Base-by-base conservation (phyloP, 2,797 vertebrate genomes). In the Xiphophorus birchmanni region DNA sequence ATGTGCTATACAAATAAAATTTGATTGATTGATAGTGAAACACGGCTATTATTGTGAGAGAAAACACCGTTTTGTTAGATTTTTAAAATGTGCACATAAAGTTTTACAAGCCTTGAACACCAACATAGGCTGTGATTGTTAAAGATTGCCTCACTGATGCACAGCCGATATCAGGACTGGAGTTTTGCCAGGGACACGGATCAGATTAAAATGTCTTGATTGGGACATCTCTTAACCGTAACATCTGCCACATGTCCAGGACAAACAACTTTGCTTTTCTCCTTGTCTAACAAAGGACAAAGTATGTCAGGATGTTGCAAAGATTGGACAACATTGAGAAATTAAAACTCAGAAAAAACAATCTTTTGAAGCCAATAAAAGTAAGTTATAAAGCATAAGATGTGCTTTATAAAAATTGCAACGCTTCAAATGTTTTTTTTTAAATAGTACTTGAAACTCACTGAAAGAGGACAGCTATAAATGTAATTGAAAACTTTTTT, bases 311-410 rank as follows among this genome's bases (percentile, higher is more conserved):
- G 47, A 44, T 10, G 48, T 56, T 18, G 54, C 29, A 76, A 50
- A 32, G 10, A 79, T 40, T 76, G 60, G 11, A 82, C 40, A 23
- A 78, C 40, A 3, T 73, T 0, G 11, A 72, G 73, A 0, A 0
- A 56, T 78, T 5, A 63, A 82, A 87, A 75, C 83, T 40, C 26
- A 45, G 52, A 29, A 42, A 32, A 77, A 29, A 37, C 65, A 81
- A 45, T 2, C 8, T 12, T 71, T 29, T 29, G 11, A 58, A 58
- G n/a, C 4, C 12, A 60, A 60, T 13, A 60, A 29, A 32, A 60
- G 11, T 58, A 13, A 2, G n/a, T 32, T 13, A 29, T 60, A 29
- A 60, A 32, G n/a, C 3, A 17, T n/a, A 58, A 58, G 11, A 58
- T 1, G 26, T 58, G 13, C n/a, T 15, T 58, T 29, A 11, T 60